Evolutionary conservation across 64 coral and sea anemone species (phyloP), one percentile per base, ranked within the genome.

Genomic region (Catalaphyllia jardinei): DNA sequence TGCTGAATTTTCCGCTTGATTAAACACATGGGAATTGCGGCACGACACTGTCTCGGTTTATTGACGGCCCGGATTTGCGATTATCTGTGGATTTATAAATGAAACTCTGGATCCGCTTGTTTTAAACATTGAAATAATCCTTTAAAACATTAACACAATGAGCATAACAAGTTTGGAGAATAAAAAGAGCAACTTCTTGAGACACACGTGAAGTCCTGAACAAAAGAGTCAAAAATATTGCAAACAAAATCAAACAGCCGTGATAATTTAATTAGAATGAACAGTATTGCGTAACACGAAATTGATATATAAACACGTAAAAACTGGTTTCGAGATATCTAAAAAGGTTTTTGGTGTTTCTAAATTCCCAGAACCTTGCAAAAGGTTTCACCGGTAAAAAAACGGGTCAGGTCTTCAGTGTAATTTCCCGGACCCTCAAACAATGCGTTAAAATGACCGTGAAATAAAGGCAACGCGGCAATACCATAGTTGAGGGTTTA

Each of bases 51-150:
- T 82, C 63, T 42, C 15, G 64, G 57, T 46, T 8, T 24, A 73
- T 72, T 87, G 52, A 87, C 71, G 50, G 52, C 86, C 8, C 30
- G 29, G 57, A 71, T 87, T 46, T 71, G 75, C 86, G 8, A 76
- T 87, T 87, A 75, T 87, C 86, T 87, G 86, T 87, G 75, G 86
- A 87, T 79, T 79, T 79, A 50, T 60, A 50, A 79, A 79, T 79
- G 13, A 75, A 75, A 75, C 83, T 72, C n/a, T n/a, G n/a, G n/a
- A n/a, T n/a, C 83, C 38, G 29, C 31, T 51, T 86, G 71, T 86
- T 65, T n/a, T 19, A 87, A 52, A 20, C 77, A 52, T 28, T 5
- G 25, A 28, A 24, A 57, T 79, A 35, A 57, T 57, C 67, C 71
- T 55, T 75, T 75, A 49, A 87, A 76, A 87, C 67, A 87, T 71